Conservation (phyloP, 2,888 invertebrate species). For the Phymatocera aterrima region DNA sequence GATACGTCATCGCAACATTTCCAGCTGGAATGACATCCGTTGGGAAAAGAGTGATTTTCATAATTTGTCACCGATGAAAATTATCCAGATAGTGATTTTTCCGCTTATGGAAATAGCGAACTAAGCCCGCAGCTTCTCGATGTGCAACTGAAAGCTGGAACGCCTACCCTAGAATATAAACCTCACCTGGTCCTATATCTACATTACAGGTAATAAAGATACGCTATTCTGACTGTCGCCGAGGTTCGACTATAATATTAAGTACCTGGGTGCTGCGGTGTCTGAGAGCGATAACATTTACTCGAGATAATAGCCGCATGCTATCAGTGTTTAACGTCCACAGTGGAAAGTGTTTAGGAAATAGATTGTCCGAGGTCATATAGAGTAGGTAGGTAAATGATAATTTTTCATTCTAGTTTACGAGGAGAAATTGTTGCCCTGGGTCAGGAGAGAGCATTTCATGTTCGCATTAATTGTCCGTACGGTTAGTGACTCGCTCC, state of each 20-base stretch:
- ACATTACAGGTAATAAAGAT: slow-evolving; percentile 27
- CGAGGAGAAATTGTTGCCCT: slow-evolving; percentile 37
- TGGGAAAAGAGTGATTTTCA: too few species aligned
- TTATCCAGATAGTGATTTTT: too few species aligned
- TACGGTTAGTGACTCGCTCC: neutral
- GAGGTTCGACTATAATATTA: slow-evolving; percentile 17
- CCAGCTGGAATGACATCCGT: too few species aligned
- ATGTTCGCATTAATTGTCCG: neutral
- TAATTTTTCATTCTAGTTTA: slow-evolving; percentile 7
- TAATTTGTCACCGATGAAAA: too few species aligned
- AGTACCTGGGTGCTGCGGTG: neutral
- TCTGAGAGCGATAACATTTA: slow-evolving; percentile 26
- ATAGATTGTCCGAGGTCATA: neutral
- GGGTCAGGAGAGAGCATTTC: slow-evolving; percentile 31
- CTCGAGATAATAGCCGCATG: neutral
- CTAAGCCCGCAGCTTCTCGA: neutral
- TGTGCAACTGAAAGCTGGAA: neutral
- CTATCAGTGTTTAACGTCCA: neutral
- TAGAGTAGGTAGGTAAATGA: neutral
- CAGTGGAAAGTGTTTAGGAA: slow-evolving; percentile 15
- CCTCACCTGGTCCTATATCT: neutral
- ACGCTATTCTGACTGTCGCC: neutral
- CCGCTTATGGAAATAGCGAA: neutral
- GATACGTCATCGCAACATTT: neutral
- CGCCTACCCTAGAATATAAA: neutral